Evolutionary conservation across 2,797 vertebrate genomes (phyloP).

Genomic region (Vespertilio murinus): DNA sequence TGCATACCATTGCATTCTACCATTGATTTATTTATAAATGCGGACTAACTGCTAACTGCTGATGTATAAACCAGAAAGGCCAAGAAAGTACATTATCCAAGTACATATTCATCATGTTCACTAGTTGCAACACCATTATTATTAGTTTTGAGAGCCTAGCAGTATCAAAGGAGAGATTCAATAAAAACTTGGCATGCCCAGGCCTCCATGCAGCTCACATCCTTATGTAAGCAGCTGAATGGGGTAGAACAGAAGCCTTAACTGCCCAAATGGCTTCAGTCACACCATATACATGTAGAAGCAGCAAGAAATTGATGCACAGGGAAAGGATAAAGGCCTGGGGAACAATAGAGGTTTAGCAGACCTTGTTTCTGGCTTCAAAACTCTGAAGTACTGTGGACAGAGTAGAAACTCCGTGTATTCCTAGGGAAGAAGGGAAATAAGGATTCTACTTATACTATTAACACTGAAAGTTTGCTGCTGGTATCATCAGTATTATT

Average conservation of each 20-base stretch:
- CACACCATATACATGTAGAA: background rate
- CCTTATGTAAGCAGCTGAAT: background rate
- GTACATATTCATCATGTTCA: background rate
- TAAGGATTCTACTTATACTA: background rate
- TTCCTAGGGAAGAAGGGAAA: background rate
- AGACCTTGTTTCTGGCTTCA: background rate
- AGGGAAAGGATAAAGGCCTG: background rate
- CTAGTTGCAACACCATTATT: background rate
- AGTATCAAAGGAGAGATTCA: background rate
- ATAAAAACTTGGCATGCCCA: background rate
- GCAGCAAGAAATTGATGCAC: background rate
- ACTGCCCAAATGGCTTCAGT: background rate
- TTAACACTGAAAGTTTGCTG: background rate
- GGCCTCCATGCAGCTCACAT: background rate
- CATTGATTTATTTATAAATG: conserved; percentile 32
- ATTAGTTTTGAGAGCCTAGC: conserved; percentile 6
- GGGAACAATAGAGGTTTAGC: background rate
- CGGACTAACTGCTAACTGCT: background rate
- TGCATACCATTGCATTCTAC: background rate
- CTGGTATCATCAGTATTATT: background rate
- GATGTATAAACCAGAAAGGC: background rate
- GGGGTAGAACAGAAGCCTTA: background rate
- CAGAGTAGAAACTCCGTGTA: background rate
- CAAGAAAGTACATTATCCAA: background rate
- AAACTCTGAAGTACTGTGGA: background rate